Conservation (phyloP, 1,140 invertebrate genomes). For the Pachypsylla venusta region DNA sequence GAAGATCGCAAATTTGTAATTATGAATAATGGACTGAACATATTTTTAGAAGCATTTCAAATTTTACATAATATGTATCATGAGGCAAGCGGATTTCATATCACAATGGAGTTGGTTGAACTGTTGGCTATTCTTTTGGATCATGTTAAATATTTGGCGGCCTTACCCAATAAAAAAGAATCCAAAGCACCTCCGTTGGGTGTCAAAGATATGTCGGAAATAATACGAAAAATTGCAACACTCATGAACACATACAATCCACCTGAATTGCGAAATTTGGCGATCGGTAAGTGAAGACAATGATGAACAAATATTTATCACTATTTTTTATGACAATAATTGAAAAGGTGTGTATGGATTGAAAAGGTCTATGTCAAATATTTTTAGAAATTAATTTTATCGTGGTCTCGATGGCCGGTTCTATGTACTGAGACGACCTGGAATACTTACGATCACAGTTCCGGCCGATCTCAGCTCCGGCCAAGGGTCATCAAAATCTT, state of each 20-base stretch:
- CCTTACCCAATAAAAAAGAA: slow-evolving; percentile 45
- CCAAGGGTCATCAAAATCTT: no score
- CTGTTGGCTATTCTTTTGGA: slow-evolving; percentile 58
- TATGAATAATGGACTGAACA: slow-evolving; percentile 70
- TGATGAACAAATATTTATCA: no score
- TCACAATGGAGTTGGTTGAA: slow-evolving; percentile 67
- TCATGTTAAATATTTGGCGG: slow-evolving; percentile 50
- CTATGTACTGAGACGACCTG: no score
- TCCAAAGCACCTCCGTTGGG: slow-evolving; percentile 42
- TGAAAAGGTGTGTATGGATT: no score
- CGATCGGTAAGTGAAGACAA: slow-evolving; percentile 45
- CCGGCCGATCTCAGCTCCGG: no score
- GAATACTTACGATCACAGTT: no score
- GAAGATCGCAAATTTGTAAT: slow-evolving; percentile 78
- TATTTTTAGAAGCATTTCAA: slow-evolving; percentile 60
- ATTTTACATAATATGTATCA: slow-evolving; percentile 87
- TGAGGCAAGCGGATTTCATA: slow-evolving; percentile 77
- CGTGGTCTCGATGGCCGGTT: no score
- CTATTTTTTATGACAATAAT: no score
- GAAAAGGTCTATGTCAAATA: no score
- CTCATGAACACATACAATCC: slow-evolving; percentile 81
- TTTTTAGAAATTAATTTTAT: no score
- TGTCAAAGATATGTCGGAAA: slow-evolving; percentile 72
- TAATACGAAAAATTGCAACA: slow-evolving; percentile 66
- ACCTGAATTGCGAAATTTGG: slow-evolving; percentile 61